Percentiles rank a stretch among this genome's conserved stretches.
These are phyloP conservation scores for Meteorus sp. DNA, from an alignment of 1,140 invertebrate genomes.

Conservation along the genomic window DNA sequence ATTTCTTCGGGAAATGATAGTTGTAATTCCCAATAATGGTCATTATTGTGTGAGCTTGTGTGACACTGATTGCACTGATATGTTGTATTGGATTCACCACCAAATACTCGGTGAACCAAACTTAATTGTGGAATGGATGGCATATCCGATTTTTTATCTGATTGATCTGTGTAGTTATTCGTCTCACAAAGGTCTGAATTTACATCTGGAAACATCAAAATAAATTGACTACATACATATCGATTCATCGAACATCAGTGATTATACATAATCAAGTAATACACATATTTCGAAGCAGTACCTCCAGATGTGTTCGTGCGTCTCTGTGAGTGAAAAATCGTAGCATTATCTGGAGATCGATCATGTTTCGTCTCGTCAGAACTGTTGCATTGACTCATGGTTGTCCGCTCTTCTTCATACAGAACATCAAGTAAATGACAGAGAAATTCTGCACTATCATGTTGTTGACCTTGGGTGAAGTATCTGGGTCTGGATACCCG, in stretches of 20 bases:
- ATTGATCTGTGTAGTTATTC: too few species aligned
- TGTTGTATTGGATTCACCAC: conserved; percentile 72
- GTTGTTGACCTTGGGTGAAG: conserved; percentile 76
- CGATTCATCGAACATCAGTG: too few species aligned
- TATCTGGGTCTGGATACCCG: conserved; percentile 70
- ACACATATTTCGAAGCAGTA: too few species aligned
- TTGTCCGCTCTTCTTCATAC: conserved; percentile 68
- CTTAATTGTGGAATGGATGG: conserved; percentile 32
- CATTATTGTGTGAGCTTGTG: conserved; percentile 70
- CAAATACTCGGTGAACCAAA: conserved; percentile 71
- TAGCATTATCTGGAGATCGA: conserved; percentile 30
- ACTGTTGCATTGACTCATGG: not conserved
- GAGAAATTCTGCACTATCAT: conserved; percentile 87
- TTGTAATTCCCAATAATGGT: conserved; percentile 79
- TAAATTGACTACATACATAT: too few species aligned
- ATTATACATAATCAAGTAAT: too few species aligned
- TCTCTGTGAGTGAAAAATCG: conserved; percentile 25
- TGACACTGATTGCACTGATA: conserved; percentile 73
- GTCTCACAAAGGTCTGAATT: too few species aligned
- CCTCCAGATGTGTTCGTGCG: too few species aligned
- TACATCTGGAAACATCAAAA: too few species aligned
- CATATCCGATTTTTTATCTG: not conserved
- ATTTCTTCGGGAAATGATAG: conserved; percentile 75
- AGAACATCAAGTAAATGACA: conserved; percentile 69
- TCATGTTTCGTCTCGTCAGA: conserved; percentile 4